Evolutionary conservation across 2,113 vertebrate genomes (phyloP).

Genomic region (Erpornis zantholeuca): DNA sequence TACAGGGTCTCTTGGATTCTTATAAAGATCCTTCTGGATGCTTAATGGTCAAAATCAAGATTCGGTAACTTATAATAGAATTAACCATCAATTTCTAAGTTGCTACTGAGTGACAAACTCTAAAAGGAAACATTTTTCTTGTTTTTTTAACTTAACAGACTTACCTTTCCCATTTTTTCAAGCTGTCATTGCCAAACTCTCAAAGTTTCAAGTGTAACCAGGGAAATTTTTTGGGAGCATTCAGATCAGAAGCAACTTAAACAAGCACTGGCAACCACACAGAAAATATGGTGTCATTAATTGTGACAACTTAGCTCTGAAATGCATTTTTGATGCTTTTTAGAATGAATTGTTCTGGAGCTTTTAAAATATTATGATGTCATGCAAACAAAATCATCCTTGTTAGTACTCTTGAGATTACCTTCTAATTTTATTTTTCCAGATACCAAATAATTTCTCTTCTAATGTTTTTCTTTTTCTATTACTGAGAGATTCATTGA

Average conservation of each 20-base stretch:
- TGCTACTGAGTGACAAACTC: not conserved
- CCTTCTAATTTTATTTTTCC: not conserved
- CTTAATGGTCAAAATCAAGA: not conserved
- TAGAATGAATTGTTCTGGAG: not conserved
- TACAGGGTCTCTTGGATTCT: not conserved
- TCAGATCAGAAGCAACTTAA: not conserved
- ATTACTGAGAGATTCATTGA: not conserved
- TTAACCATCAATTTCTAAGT: not conserved
- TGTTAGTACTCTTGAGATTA: not conserved
- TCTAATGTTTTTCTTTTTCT: not conserved
- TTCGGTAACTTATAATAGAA: not conserved
- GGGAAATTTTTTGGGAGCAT: not conserved
- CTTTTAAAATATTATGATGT: not conserved
- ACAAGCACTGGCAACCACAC: not conserved
- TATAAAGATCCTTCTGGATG: constrained; percentile 17
- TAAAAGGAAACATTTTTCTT: not conserved
- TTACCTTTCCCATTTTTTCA: not conserved
- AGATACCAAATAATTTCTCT: not conserved
- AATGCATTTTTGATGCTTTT: not conserved
- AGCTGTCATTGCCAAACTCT: not conserved
- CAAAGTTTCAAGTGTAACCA: not conserved
- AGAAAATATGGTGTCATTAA: not conserved
- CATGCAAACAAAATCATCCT: not conserved
- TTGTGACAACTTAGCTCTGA: not conserved
- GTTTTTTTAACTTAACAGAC: not conserved